Base-by-base conservation (phyloP, 2,888 invertebrate species). In the Hemithea aestivaria region DNA sequence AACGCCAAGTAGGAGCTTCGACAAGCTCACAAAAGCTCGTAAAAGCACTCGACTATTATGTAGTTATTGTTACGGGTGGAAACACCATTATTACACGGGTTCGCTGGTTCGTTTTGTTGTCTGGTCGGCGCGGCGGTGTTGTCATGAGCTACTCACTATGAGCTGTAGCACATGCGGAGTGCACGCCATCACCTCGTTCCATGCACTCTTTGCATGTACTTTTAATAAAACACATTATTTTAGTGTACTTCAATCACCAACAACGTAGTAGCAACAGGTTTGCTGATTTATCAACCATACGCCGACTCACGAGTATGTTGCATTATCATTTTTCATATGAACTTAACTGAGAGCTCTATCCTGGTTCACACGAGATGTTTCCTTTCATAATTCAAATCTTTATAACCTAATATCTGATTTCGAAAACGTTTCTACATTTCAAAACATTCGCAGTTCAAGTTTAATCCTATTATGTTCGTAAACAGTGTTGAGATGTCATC, bases 61-160 rank as follows among this genome's bases (percentile, higher is more conserved):
- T 83, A 83, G 83, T 85, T 87, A 84, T 84, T 85, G 84, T 85
- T 85, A 85, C 83, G 67, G 73, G 83, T 87, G 84, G 81, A 84
- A 87, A 84, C 83, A 85, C 87, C 81, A 83, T 84, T 84, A 87
- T 87, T 83, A 87, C 79, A 73, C 69, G 67, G 66, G 67, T 68
- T 72, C 47, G 69, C 67, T 62, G 74, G 68, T 80, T 80, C 79
- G 76, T 80, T 82, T 81, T 80, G 78, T 79, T 81, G 74, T 81
- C 74, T 70, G 71, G 74, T 71, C 62, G 58, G 59, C 61, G 59
- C 58, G 58, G 53, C 56, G 51, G 54, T 49, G 63, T 56, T 56
- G 63, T 55, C 58, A 56, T 52, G 51, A 42, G 53, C 42, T 34
- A 35, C 32, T 34, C 34, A 29, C 25, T 35, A 30, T 27, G 11